Conservation (phyloP, 1,140 invertebrate species). For the Colletes gigas region DNA sequence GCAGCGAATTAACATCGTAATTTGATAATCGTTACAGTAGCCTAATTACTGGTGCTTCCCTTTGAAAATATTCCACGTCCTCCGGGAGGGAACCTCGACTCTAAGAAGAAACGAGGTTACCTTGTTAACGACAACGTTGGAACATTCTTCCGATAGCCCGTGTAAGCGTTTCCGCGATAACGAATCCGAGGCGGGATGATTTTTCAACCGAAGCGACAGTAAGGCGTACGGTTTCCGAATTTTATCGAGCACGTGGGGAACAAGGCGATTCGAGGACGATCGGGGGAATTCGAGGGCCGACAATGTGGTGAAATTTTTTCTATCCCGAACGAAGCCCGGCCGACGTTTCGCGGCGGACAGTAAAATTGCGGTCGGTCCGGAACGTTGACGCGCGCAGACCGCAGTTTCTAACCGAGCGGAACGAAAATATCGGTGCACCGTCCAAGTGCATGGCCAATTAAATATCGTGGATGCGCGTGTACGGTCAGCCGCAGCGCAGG, state of each 20-base stretch:
- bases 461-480: constrained; percentile 44
- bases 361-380: constrained; percentile 56
- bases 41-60: constrained; percentile 20
- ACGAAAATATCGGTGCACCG: constrained; percentile 57
- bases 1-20: constrained; percentile 48
- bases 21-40: constrained; percentile 39
- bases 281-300: neutral
- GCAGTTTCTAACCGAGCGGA: constrained; percentile 60
- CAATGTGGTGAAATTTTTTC: constrained; percentile 9
- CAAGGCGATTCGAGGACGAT: neutral
- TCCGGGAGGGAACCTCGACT: neutral
- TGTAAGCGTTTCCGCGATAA: too few species aligned
- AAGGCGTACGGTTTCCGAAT: neutral
- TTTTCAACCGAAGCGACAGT: too few species aligned
- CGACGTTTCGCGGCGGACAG: constrained; percentile 40
- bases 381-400: constrained; percentile 56
- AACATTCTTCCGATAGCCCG: neutral
- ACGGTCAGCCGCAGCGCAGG: constrained; percentile 19
- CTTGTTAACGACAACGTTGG: neutral
- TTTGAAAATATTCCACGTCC: constrained; percentile 13
- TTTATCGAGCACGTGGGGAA: neutral
- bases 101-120: neutral
- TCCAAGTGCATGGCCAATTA: constrained; percentile 55
- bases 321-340: neutral
- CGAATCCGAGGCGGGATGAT: too few species aligned